Conservation (phyloP, 2,797 vertebrate species). For the Falco columbarius region DNA sequence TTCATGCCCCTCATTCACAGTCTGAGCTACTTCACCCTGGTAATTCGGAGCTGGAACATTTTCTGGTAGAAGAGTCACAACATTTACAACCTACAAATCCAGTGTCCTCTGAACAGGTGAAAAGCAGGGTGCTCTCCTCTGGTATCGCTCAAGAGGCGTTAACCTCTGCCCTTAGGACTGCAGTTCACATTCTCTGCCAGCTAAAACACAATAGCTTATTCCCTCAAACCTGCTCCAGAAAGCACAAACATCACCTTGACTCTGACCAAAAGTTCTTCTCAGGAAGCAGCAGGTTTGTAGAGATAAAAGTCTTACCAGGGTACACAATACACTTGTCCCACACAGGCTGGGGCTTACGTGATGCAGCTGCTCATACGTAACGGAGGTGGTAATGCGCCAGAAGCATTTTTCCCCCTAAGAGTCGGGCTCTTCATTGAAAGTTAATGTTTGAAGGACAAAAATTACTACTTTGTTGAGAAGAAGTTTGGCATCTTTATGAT, state of each 20-base stretch:
- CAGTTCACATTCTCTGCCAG: background rate
- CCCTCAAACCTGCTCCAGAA: background rate
- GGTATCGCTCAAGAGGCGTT: background rate
- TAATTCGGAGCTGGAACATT: background rate
- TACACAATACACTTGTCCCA: fast-evolving
- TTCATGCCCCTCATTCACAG: background rate
- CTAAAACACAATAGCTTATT: background rate
- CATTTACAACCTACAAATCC: background rate
- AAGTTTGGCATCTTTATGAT: background rate
- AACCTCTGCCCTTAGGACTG: background rate
- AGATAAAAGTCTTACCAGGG: background rate
- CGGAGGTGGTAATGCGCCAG: background rate
- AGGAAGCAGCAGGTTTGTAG: background rate
- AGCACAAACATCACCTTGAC: background rate
- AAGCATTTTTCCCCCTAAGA: background rate
- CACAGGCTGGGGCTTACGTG: background rate
- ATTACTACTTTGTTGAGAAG: background rate
- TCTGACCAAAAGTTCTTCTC: background rate
- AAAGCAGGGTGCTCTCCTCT: background rate
- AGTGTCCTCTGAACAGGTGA: background rate
- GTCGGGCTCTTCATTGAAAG: background rate
- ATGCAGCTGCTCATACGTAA: background rate
- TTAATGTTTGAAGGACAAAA: background rate
- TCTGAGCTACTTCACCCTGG: background rate
- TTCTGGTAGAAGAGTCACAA: background rate